phyloP scores from a whole-genome alignment of 1,140 invertebrate genomes.

The Eriocheir sinensis region DNA sequence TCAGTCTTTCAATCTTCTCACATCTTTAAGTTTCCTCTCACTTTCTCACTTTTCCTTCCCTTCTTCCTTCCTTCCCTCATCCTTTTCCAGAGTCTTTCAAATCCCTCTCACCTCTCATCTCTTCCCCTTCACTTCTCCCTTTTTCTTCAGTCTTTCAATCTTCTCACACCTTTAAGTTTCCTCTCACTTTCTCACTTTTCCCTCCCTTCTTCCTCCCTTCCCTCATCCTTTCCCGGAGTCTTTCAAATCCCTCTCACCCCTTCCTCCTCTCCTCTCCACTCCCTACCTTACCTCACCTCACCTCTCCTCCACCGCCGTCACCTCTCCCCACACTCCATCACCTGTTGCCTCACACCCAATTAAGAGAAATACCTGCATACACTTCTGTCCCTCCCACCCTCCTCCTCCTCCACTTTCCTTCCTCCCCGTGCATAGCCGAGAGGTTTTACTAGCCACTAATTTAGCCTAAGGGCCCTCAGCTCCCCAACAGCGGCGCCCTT shows the following conservation, averaged over 20 bases:
- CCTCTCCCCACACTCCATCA: too few species aligned
- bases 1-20: too few species aligned
- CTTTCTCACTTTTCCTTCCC: too few species aligned
- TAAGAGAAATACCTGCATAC: too few species aligned
- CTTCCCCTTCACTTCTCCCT: neutral
- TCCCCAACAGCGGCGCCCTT: neutral
- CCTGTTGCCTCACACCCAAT: too few species aligned
- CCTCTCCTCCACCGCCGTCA: neutral
- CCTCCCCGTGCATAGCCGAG: neutral
- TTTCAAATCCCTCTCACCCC: neutral
- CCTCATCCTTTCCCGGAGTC: neutral
- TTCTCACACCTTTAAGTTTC: too few species aligned
- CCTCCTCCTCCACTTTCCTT: neutral
- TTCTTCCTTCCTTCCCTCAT: constrained; percentile 1
- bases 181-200: neutral
- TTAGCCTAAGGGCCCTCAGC: constrained; percentile 36
- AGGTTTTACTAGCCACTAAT: constrained; percentile 27
- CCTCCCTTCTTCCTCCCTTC: neutral
- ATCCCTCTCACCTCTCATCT: neutral
- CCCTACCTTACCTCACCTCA: neutral
- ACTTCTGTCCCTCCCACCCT: neutral
- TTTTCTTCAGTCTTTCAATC: neutral
- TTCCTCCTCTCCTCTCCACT: neutral
- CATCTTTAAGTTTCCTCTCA: too few species aligned
- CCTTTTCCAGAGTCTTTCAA: neutral